These are phyloP conservation scores for Melitaea cinxia DNA, from an alignment of 1,140 invertebrate species.

Conservation along the genomic window DNA sequence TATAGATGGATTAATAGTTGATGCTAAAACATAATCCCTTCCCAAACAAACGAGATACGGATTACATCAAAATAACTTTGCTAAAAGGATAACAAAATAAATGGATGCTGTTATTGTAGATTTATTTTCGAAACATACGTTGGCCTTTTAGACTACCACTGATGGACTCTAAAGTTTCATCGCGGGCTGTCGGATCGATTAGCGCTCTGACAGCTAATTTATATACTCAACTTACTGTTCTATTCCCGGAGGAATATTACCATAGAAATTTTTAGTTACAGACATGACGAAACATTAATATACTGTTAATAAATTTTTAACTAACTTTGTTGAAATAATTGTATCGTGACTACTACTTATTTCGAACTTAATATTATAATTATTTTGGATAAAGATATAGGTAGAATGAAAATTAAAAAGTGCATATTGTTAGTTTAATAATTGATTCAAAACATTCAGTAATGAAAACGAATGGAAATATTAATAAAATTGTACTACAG, in stretches of 20 bases:
- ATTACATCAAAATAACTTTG: conserved; percentile 42
- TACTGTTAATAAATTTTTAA: conserved; percentile 14
- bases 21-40: conserved; percentile 18
- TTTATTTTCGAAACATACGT: conserved; percentile 67
- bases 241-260: conserved; percentile 66
- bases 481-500: conserved; percentile 17
- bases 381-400: neutral
- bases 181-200: conserved; percentile 78
- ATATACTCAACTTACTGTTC: conserved; percentile 80
- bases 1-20: conserved; percentile 24
- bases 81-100: conserved; percentile 62
- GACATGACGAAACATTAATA: conserved; percentile 40
- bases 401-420: neutral
- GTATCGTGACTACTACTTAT: no score
- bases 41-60: conserved; percentile 13
- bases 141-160: conserved; percentile 71
- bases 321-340: no score
- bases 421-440: neutral
- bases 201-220: conserved; percentile 80
- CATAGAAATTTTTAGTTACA: conserved; percentile 48
- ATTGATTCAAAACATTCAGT: neutral
- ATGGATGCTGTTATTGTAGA: conserved; percentile 62
- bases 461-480: conserved; percentile 22
- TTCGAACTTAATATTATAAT: no score
- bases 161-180: conserved; percentile 79